Evolutionary conservation across 1,140 invertebrate species (phyloP).

Genomic region (Tetramorium alpestre): DNA sequence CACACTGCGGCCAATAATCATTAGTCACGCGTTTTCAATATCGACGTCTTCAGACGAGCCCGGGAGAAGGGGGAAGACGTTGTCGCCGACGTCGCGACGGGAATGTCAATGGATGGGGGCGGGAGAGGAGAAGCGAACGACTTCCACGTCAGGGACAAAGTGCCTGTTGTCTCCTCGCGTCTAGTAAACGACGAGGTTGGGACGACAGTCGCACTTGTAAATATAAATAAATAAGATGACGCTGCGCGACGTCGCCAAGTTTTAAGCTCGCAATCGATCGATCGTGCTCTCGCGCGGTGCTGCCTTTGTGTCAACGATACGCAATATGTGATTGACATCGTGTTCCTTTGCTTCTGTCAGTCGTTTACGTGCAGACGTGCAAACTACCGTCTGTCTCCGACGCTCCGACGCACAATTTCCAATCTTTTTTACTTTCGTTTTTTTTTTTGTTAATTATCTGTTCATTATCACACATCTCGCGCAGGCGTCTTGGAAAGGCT

Average conservation of each 20-base stretch:
- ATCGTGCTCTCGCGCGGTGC: background rate
- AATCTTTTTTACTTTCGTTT: background rate
- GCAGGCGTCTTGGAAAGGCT: background rate
- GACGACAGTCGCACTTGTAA: slow-evolving; percentile 34
- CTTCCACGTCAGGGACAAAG: slow-evolving; percentile 54
- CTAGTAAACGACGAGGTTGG: slow-evolving; percentile 18
- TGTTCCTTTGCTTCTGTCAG: background rate
- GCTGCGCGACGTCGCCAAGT: background rate
- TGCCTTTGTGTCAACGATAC: background rate
- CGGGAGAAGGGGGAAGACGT: background rate
- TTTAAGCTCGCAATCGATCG: slow-evolving; percentile 6
- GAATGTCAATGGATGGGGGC: slow-evolving; percentile 66
- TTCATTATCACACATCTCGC: slow-evolving; percentile 5
- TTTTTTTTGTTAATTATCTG: background rate
- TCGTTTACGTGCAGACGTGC: background rate
- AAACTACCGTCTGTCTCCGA: no score
- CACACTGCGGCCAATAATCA: slow-evolving; percentile 75
- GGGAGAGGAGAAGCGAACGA: slow-evolving; percentile 43
- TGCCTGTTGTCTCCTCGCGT: slow-evolving; percentile 55
- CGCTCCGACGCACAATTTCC: background rate
- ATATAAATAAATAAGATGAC: slow-evolving; percentile 46
- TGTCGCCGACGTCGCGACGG: slow-evolving; percentile 62
- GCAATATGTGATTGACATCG: background rate
- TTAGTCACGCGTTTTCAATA: slow-evolving; percentile 82
- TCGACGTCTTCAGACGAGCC: slow-evolving; percentile 66